Percentiles rank a stretch among this genome's conserved stretches.
These are phyloP conservation scores for Anas flavirostris DNA, from an alignment of 2,797 vertebrate genomes.

Conservation along the genomic window DNA sequence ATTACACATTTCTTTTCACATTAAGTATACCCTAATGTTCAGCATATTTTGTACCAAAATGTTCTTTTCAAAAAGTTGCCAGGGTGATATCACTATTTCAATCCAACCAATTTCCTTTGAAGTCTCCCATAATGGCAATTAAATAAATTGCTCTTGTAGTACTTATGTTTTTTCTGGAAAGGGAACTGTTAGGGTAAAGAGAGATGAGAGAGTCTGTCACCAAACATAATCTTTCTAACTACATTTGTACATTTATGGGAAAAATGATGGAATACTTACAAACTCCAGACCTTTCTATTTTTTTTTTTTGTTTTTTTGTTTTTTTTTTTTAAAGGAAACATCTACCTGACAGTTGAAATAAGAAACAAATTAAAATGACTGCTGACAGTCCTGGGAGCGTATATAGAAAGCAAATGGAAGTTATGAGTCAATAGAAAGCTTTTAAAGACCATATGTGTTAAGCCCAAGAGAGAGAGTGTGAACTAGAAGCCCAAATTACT, in stretches of 20 bases:
- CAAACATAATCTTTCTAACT: slow-evolving; percentile 24
- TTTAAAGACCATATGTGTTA: not conserved
- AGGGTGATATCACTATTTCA: slow-evolving; percentile 16
- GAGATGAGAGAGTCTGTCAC: slow-evolving; percentile 26
- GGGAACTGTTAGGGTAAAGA: slow-evolving; percentile 13
- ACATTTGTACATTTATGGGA: not conserved
- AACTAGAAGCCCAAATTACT: not conserved
- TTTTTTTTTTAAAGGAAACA: not conserved
- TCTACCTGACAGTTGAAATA: not conserved
- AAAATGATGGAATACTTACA: not conserved
- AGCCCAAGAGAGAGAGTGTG: not conserved
- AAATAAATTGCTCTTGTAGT: slow-evolving; percentile 48
- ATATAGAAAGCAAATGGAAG: not conserved
- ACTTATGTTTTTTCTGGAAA: not conserved
- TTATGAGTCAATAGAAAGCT: slow-evolving; percentile 22
- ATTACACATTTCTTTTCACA: not conserved
- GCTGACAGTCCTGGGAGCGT: slow-evolving; percentile 2
- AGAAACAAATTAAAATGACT: slow-evolving; percentile 28
- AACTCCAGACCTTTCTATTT: not conserved
- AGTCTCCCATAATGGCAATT: slow-evolving; percentile 44
- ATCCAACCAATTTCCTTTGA: slow-evolving; percentile 43
- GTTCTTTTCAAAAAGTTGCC: slow-evolving; percentile 4
- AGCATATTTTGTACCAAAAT: slow-evolving; percentile 27
- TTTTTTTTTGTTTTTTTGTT: not conserved
- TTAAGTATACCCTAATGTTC: not conserved